Evolutionary conservation across 2,113 vertebrate genomes (phyloP).

Genomic region (Stegostoma tigrinum): DNA sequence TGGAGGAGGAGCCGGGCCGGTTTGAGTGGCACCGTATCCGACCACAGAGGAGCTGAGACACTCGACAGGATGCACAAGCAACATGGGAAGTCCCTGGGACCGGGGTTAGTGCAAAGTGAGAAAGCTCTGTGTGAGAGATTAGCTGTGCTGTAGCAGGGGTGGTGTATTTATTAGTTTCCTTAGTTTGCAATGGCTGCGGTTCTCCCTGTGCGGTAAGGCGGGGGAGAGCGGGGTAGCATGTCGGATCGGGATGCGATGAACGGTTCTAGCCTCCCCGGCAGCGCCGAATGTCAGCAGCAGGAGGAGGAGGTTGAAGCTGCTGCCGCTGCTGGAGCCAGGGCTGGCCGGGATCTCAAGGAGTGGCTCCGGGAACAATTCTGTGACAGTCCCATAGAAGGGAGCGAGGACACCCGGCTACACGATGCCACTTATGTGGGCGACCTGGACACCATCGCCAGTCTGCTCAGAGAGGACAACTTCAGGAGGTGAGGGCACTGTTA

Average conservation of each 20-base stretch:
- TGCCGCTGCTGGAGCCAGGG: constrained; percentile 38
- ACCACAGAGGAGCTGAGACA: neutral
- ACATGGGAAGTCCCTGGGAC: neutral
- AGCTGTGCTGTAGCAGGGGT: neutral
- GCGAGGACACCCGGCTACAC: constrained; percentile 79
- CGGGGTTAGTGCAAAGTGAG: neutral
- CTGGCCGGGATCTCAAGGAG: constrained; percentile 85
- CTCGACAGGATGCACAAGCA: neutral
- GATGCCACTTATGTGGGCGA: constrained; percentile 85
- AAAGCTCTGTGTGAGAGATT: neutral
- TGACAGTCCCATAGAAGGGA: constrained; percentile 76
- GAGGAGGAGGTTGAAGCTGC: neutral
- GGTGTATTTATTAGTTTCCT: no score
- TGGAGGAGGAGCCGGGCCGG: neutral
- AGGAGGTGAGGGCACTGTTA: constrained; percentile 57
- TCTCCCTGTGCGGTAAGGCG: no score
- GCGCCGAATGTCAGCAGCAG: neutral
- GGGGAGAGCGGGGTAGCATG: neutral
- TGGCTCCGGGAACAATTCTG: constrained; percentile 89
- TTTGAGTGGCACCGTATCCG: neutral
- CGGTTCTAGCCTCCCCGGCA: neutral
- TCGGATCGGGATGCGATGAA: neutral
- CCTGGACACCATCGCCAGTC: constrained; percentile 69
- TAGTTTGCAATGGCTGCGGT: neutral
- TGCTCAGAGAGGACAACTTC: constrained; percentile 78